These are phyloP conservation scores for Xiphophorus maculatus DNA, from an alignment of 2,113 vertebrate species.

Conservation along the genomic window DNA sequence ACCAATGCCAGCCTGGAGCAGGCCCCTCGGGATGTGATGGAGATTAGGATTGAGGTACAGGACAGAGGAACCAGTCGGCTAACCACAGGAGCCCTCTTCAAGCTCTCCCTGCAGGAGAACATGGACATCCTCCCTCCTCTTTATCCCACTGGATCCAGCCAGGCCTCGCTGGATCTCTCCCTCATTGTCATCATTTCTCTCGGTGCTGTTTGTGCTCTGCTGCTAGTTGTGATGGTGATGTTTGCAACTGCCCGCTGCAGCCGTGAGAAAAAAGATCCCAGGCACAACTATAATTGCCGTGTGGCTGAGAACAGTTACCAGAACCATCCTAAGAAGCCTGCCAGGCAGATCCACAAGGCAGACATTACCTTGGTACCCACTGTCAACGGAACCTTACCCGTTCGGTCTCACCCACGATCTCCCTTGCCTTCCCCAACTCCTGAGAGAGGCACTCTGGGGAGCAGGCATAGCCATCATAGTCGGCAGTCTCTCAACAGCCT, in stretches of 20 bases:
- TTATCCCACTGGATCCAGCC: conserved; percentile 83
- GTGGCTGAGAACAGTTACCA: conserved; percentile 95
- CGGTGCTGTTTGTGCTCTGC: conserved; percentile 88
- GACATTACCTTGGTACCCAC: conserved; percentile 96
- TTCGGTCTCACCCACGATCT: conserved; percentile 89
- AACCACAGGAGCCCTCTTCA: conserved; percentile 86
- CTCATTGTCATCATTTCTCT: conserved; percentile 96
- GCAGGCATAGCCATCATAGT: conserved; percentile 93
- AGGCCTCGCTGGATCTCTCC: conserved; percentile 86
- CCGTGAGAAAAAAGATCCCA: conserved; percentile 93
- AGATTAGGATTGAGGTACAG: conserved; percentile 88
- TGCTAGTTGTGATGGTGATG: conserved; percentile 93
- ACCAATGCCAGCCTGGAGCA: conserved; percentile 89
- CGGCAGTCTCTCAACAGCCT: conserved; percentile 97
- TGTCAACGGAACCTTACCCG: conserved; percentile 91
- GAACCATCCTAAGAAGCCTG: conserved; percentile 95
- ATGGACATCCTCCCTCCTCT: conserved; percentile 85
- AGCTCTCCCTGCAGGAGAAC: conserved; percentile 80
- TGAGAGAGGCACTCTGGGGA: conserved; percentile 90
- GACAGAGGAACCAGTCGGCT: conserved; percentile 89
- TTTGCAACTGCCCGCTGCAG: conserved; percentile 91
- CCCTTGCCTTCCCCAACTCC: conserved; percentile 90
- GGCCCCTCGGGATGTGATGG: conserved; percentile 81
- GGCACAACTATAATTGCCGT: conserved; percentile 92
- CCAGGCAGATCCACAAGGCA: conserved; percentile 96